Evolutionary conservation across 2,888 invertebrate genomes (phyloP).

Genomic region (Conchocele bisecta): DNA sequence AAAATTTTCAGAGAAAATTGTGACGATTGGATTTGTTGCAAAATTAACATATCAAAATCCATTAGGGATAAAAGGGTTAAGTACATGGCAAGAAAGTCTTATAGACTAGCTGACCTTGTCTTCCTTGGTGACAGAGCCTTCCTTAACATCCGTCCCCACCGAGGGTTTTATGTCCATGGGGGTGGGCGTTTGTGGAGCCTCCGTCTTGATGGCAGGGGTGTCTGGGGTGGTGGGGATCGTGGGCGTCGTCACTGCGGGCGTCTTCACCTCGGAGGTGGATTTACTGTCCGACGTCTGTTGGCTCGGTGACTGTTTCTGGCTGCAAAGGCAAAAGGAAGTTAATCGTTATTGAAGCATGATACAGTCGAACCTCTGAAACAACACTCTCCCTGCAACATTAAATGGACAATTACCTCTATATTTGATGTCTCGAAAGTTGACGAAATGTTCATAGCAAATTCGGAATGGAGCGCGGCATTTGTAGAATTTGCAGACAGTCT

Average conservation of each 20-base stretch:
- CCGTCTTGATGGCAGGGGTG: slow-evolving; percentile 45
- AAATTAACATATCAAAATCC: too few relatives aligned
- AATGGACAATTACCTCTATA: too few relatives aligned
- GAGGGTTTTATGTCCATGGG: slow-evolving; percentile 49
- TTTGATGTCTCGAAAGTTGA: too few relatives aligned
- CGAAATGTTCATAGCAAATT: too few relatives aligned
- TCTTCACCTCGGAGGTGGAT: slow-evolving; percentile 36
- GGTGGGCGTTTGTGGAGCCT: slow-evolving; percentile 41
- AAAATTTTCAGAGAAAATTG: too few relatives aligned
- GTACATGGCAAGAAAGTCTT: not conserved
- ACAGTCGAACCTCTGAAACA: too few relatives aligned
- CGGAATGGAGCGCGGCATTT: too few relatives aligned
- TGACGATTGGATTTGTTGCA: too few relatives aligned
- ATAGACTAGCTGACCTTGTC: slow-evolving; percentile 33
- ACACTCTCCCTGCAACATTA: too few relatives aligned
- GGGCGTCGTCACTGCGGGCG: slow-evolving; percentile 53
- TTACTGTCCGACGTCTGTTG: slow-evolving; percentile 25
- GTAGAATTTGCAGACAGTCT: too few relatives aligned
- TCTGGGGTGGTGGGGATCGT: slow-evolving; percentile 40
- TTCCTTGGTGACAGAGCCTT: slow-evolving; percentile 28
- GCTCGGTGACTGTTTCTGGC: slow-evolving; percentile 44
- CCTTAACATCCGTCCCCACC: slow-evolving; percentile 47
- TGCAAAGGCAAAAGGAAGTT: not conserved
- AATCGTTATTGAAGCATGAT: not conserved
- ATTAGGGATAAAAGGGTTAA: not conserved